phyloP scores from a whole-genome alignment of 1,140 invertebrate species.

The Zaprionus lachaisei region DNA sequence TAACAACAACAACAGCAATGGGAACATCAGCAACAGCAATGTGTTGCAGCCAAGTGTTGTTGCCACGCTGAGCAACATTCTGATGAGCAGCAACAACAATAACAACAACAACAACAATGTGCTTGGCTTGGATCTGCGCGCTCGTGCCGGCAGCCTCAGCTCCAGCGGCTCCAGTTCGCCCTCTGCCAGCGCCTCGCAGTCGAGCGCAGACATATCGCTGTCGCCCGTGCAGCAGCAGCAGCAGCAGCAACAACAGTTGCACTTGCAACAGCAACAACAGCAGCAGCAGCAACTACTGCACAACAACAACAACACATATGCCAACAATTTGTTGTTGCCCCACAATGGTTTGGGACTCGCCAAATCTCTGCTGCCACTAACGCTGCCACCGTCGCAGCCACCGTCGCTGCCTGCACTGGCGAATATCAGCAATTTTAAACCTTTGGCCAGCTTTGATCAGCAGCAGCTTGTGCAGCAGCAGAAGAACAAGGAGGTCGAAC shows the following conservation, averaged over 20 bases:
- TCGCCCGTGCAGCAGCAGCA: constrained; percentile 87
- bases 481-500: constrained; percentile 89
- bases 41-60: constrained; percentile 55
- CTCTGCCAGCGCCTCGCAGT: constrained; percentile 86
- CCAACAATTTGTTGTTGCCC: constrained; percentile 44
- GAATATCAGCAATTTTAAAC: constrained; percentile 73
- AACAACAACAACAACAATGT: constrained; percentile 67
- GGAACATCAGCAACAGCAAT: constrained; percentile 24
- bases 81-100: constrained; percentile 58
- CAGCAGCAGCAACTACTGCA: constrained; percentile 19
- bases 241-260: constrained; percentile 55
- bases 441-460: constrained; percentile 87
- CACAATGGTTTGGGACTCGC: constrained; percentile 57
- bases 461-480: constrained; percentile 79
- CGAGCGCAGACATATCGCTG: constrained; percentile 89
- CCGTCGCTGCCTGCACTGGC: constrained; percentile 60
- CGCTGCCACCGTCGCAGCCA: constrained; percentile 29
- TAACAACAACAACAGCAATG: constrained; percentile 53
- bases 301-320: constrained; percentile 31
- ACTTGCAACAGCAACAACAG: constrained; percentile 51
- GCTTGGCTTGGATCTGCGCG: constrained; percentile 83
- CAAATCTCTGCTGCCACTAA: constrained; percentile 54
- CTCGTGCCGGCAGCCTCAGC: constrained; percentile 83
- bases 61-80: constrained; percentile 66
- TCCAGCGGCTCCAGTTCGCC: constrained; percentile 88